Conservation (phyloP, 2,797 vertebrate species). For the Cryptoprocta ferox region DNA sequence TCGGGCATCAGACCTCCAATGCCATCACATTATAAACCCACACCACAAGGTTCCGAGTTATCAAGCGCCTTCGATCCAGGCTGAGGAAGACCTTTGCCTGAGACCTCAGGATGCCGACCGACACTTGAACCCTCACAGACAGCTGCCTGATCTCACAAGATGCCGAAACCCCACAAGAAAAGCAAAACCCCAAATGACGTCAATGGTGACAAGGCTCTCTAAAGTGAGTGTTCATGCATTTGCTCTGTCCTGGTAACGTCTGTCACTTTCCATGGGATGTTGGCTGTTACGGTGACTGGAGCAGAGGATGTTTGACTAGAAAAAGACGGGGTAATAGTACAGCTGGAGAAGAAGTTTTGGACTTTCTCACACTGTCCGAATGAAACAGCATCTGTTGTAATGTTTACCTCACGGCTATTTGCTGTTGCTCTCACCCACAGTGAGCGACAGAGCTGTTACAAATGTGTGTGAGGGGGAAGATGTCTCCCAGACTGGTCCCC, state of each 20-base stretch:
- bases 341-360: background rate
- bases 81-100: background rate
- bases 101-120: background rate
- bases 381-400: background rate
- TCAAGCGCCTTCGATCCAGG: background rate
- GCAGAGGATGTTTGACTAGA: background rate
- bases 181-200: background rate
- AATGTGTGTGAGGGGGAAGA: background rate
- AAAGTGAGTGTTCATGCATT: background rate
- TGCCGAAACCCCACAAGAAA: background rate
- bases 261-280: background rate
- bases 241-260: background rate
- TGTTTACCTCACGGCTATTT: background rate
- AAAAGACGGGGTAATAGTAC: background rate
- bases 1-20: background rate
- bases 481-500: background rate
- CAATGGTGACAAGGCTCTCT: background rate
- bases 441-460: background rate
- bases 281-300: background rate
- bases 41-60: rapidly evolving
- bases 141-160: background rate
- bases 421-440: background rate
- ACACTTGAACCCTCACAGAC: background rate
- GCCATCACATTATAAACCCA: background rate
- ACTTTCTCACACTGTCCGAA: background rate